These are phyloP conservation scores for Invenusta paracnida DNA, from an alignment of 2,888 invertebrate genomes.

Conservation along the genomic window DNA sequence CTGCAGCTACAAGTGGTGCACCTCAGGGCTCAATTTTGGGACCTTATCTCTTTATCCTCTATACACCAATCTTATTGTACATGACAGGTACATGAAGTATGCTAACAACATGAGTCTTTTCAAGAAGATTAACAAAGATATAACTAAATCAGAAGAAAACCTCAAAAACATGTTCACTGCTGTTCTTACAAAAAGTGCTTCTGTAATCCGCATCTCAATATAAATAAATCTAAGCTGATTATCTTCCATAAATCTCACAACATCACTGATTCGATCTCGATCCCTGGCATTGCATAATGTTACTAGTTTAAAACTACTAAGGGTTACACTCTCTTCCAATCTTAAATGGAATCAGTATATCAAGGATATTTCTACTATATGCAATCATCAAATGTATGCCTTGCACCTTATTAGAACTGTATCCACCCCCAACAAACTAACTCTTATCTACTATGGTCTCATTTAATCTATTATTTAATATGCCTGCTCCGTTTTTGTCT, in stretches of 20 bases:
- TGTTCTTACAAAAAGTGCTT: constrained; percentile 26
- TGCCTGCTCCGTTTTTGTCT: constrained; percentile 13
- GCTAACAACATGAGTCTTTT: background rate
- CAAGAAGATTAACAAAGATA: background rate
- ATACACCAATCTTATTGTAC: constrained; percentile 12
- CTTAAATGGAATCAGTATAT: constrained; percentile 9
- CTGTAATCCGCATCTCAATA: constrained; percentile 13
- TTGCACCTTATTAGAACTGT: constrained; percentile 12
- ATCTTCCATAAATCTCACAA: constrained; percentile 23
- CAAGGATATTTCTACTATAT: constrained; percentile 11
- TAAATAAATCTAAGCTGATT: constrained; percentile 23
- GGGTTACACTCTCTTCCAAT: constrained; percentile 19
- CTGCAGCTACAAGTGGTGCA: constrained; percentile 13
- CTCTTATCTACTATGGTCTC: constrained; percentile 23
- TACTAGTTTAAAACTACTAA: constrained; percentile 21
- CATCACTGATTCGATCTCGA: constrained; percentile 15
- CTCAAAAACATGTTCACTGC: constrained; percentile 11
- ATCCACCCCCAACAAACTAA: constrained; percentile 13
- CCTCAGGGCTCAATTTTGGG: constrained; percentile 16
- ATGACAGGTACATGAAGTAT: constrained; percentile 8
- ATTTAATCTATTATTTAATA: constrained; percentile 15
- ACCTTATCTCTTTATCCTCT: constrained; percentile 29
- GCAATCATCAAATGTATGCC: background rate
- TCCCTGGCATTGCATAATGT: constrained; percentile 6
- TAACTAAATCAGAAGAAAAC: constrained; percentile 22